Base-by-base conservation (phyloP, 2,797 vertebrate species). In the Prionace glauca region DNA sequence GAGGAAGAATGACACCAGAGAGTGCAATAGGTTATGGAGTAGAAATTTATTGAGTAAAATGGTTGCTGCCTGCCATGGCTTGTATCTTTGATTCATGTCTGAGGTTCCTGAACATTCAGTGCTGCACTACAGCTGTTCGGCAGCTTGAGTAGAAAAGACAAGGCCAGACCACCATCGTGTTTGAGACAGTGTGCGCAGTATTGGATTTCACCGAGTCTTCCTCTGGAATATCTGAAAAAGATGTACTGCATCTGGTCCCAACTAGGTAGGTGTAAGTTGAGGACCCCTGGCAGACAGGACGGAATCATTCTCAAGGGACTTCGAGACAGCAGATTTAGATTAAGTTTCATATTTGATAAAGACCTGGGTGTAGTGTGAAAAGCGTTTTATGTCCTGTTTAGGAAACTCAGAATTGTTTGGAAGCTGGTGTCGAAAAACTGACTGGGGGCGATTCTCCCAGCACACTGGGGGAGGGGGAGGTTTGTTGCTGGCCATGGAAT, bases 201-300 rank as follows among this genome's bases (percentile, higher is more conserved):
- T 95, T 95, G 72, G 71, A 56, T 95, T 95, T 95, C 93, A 95
- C 71, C 56, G 72, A 74, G 71, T 77, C 45, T 77, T 95, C 93
- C 93, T 77, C 71, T 95, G 93, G 60, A 95, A 95, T 72, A 95
- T 95, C 93, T 56, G 50, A 50, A 95, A 77, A 95, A 95, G 93
- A 95, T 95, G 93, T 95, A 95, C 41, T 72, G 72, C 93, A 95
- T 95, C 32, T 95, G 93, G 93, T 95, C 93, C 71, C 77, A 95
- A 95, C 93, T 95, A 74, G 93, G 71, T 77, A 60, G 93, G 93
- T 95, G 93, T 95, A 95, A 95, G 93, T 72, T 77, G 93, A 95
- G 93, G 93, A 77, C 50, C 93, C 71, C 93, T 77, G 93, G 71
- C 93, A 95, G 93, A 32, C 26, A 95, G 71, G 50, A 77, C 26